Percentiles rank a stretch among this genome's conserved stretches.
phyloP scores from a whole-genome alignment of 2,797 vertebrate species.

The Tenualosa ilisha region DNA sequence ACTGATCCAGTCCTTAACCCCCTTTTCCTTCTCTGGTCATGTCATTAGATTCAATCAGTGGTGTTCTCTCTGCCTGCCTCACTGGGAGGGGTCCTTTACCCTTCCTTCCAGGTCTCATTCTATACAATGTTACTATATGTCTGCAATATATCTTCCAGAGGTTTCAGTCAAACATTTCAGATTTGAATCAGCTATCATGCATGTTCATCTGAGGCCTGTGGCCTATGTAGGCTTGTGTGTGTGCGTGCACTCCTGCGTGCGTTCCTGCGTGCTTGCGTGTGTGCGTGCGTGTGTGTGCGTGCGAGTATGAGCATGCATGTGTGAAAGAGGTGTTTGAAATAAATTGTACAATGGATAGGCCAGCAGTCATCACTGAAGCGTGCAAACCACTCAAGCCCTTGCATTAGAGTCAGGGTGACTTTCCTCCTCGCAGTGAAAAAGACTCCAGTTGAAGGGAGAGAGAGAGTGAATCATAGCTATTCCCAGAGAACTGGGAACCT shows the following conservation, averaged over 20 bases:
- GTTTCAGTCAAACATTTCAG: not conserved
- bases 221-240: not conserved
- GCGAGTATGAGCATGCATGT: not conserved
- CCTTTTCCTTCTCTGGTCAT: conserved; percentile 11
- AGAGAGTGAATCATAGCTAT: not conserved
- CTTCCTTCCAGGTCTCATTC: not conserved
- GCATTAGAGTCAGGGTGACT: conserved; percentile 21
- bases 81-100: not conserved
- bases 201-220: not conserved
- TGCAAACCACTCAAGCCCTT: conserved; percentile 10
- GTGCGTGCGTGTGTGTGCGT: not conserved
- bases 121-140: not conserved
- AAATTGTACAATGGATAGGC: not conserved
- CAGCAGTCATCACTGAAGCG: conserved; percentile 21
- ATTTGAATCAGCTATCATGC: not conserved
- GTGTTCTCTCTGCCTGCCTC: not conserved
- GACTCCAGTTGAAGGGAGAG: not conserved
- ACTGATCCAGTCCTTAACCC: not conserved
- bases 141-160: not conserved
- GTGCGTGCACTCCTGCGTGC: not conserved
- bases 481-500: conserved; percentile 5
- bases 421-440: not conserved
- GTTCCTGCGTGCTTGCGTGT: not conserved
- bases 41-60: not conserved
- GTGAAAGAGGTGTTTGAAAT: not conserved